Base-by-base conservation (phyloP, 2,888 invertebrate species). In the Megamerina dolium region DNA sequence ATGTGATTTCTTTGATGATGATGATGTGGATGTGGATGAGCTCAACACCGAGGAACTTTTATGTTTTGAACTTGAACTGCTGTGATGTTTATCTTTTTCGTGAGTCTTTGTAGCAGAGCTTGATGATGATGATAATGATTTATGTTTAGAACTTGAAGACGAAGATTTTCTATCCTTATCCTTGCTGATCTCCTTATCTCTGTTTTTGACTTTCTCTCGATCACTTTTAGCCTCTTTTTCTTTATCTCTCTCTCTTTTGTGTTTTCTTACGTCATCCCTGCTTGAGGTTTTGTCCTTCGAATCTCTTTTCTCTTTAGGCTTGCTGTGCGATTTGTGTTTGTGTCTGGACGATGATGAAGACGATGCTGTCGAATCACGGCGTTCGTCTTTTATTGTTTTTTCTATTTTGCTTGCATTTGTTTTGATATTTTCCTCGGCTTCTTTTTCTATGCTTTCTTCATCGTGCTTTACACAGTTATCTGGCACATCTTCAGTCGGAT, bases 41-140 rank as follows among this genome's bases (percentile, higher is more conserved):
- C 52, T 53, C 5, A 55, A 54, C 10, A 58, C 54, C 2, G 55
- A 51, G 14, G 54, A 44, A 50, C 41, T 37, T 37, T 57, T 59
- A 30, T 54, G 56, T 39, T 49, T 61, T 18, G 45, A 52, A 34
- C 40, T 44, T 16, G 49, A 44, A 40, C 52, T 55, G 20, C 55
- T 59, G 4, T 47, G 53, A 20, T 41, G 23, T 21, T 36, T 45
- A 5, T 41, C 26, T 27, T 37, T 51, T 10, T 49, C 43, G 12
- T 31, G 37, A 41, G 30, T 41, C 14, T 37, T 41, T 41, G 26
- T 34, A 5, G 33, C 30, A 10, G 48, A n/a, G n/a, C n/a, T 37
- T 16, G 46, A 43, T 32, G 43, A 46, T 8, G 51, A 46, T 26
- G 53, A 40, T 5, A 48, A 48, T 2, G 43, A 37, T 41, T 48